phyloP scores from a whole-genome alignment of 2,888 invertebrate species.

The Drosophila meridiana region DNA sequence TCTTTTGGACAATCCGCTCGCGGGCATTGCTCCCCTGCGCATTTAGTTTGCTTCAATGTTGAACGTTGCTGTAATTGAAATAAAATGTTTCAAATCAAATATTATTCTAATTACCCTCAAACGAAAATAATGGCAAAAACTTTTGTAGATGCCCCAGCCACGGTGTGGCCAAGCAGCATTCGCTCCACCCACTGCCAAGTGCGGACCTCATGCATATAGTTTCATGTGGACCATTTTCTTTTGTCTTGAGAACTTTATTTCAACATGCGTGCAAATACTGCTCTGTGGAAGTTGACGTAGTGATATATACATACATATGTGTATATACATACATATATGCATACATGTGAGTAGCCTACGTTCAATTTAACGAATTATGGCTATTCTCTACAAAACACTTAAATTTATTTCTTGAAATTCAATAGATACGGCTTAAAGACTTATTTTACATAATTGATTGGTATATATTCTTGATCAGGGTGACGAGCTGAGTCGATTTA shows the following conservation, averaged over 20 bases:
- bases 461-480: no score
- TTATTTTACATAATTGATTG: neutral
- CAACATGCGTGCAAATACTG: constrained; percentile 9
- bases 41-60: constrained; percentile 56
- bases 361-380: neutral
- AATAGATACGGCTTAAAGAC: neutral
- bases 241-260: constrained; percentile 8
- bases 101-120: constrained; percentile 77
- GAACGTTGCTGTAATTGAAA: constrained; percentile 70
- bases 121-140: constrained; percentile 71
- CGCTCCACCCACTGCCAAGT: neutral
- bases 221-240: constrained; percentile 14
- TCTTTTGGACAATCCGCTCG: constrained; percentile 55
- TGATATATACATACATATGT: neutral
- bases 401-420: neutral
- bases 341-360: neutral
- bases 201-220: constrained; percentile 18
- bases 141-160: constrained; percentile 26
- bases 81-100: constrained; percentile 80
- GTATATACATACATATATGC: neutral
- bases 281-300: constrained; percentile 8
- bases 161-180: neutral
- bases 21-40: constrained; percentile 53
- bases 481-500: no score
- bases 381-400: neutral